A percentile compares a stretch with the other conserved stretches of the same genome.
Evolutionary conservation across 2,888 invertebrate genomes (phyloP).

Genomic region (Erynnis tages): DNA sequence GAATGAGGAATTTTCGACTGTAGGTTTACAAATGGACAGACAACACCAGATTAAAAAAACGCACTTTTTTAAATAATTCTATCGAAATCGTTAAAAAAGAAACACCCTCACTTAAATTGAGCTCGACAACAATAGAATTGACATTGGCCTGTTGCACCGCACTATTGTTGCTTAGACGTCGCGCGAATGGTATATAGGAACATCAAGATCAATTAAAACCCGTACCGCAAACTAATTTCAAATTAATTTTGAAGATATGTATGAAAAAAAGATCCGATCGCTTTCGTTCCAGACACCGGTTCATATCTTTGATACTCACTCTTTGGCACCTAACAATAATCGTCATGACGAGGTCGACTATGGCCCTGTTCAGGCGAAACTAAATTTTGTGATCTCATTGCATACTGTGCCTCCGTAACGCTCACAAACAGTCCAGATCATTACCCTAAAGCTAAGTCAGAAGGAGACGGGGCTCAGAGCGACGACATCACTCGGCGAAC

Average conservation of each 20-base stretch:
- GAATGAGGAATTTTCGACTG: constrained; percentile 49
- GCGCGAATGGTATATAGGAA: constrained; percentile 71
- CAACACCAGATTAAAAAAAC: constrained; percentile 60
- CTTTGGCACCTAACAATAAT: constrained; percentile 77
- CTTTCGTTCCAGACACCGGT: constrained; percentile 62
- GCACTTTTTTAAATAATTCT: constrained; percentile 47
- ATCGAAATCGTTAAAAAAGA: constrained; percentile 63
- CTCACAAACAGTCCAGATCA: constrained; percentile 26
- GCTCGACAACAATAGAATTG: constrained; percentile 78
- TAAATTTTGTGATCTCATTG: constrained; percentile 41
- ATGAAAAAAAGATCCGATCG: constrained; percentile 62
- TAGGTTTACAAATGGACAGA: constrained; percentile 69
- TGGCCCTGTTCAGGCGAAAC: constrained; percentile 52
- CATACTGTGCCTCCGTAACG: constrained; percentile 44
- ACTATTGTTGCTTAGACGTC: constrained; percentile 61
- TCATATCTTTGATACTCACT: constrained; percentile 76
- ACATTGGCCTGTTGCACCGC: constrained; percentile 61
- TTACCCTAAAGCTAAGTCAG: constrained; percentile 34
- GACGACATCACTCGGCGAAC: constrained; percentile 30
- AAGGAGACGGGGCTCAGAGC: constrained; percentile 33
- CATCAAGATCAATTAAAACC: constrained; percentile 75
- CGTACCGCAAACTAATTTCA: constrained; percentile 73
- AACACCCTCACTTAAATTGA: constrained; percentile 74
- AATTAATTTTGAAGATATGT: constrained; percentile 73
- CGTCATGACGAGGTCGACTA: constrained; percentile 55